These are phyloP conservation scores for Myathropa florea DNA, from an alignment of 2,888 invertebrate genomes.

Conservation along the genomic window DNA sequence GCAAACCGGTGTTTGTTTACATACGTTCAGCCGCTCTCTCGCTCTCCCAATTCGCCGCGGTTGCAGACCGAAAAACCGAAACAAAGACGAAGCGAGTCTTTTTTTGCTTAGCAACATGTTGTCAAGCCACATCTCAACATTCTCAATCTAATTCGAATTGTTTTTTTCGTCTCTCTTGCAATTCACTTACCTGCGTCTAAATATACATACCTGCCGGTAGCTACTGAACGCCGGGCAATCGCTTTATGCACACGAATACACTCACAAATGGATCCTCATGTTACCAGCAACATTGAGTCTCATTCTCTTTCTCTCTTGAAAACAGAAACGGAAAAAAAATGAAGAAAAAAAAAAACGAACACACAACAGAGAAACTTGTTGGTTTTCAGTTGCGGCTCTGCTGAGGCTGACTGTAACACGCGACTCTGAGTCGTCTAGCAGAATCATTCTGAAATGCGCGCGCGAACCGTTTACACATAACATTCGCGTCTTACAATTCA, in stretches of 20 bases:
- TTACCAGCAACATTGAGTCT: slow-evolving; percentile 64
- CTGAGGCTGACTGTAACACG: slow-evolving; percentile 33
- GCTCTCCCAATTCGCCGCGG: not conserved
- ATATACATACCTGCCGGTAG: slow-evolving; percentile 72
- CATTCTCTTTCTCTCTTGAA: not conserved
- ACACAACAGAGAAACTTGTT: slow-evolving; percentile 25
- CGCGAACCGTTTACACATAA: slow-evolving; percentile 77
- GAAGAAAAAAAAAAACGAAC: not conserved
- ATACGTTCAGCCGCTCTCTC: slow-evolving; percentile 8
- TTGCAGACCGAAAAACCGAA: not conserved
- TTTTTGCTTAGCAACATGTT: slow-evolving; percentile 32
- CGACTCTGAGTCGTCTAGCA: slow-evolving; percentile 73
- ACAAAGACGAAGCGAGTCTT: not conserved
- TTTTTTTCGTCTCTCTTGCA: not conserved
- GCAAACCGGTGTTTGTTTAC: slow-evolving; percentile 59
- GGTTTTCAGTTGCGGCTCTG: not conserved
- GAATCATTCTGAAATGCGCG: slow-evolving; percentile 81
- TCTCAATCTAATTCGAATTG: slow-evolving; percentile 1
- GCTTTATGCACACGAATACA: slow-evolving; percentile 44
- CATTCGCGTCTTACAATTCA: slow-evolving; percentile 23
- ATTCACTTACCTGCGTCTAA: slow-evolving; percentile 76
- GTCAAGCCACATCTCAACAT: not conserved
- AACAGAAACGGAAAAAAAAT: not conserved
- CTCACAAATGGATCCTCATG: slow-evolving; percentile 40
- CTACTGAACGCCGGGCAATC: slow-evolving; percentile 20